These are phyloP conservation scores for Manis crassicaudata DNA, from an alignment of 2,797 vertebrate genomes.

Conservation along the genomic window DNA sequence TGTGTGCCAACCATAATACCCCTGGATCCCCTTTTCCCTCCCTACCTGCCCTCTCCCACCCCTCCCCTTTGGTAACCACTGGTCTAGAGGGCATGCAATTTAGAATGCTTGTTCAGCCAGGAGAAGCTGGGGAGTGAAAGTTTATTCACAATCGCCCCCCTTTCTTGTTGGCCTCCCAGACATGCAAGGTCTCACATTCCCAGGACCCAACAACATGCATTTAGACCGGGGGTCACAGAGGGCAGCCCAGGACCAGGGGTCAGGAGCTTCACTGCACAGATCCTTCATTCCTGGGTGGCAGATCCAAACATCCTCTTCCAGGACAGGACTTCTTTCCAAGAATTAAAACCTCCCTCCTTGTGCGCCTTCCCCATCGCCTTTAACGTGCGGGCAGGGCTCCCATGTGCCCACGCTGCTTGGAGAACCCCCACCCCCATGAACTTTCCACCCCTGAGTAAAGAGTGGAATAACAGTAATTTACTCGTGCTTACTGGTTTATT, in stretches of 20 bases:
- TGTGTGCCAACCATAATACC: no score
- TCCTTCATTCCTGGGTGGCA: not conserved
- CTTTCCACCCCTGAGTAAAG: not conserved
- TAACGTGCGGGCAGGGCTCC: not conserved
- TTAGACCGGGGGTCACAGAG: not conserved
- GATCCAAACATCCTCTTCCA: not conserved
- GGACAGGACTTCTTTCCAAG: not conserved
- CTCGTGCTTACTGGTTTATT: not conserved
- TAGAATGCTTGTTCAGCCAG: not conserved
- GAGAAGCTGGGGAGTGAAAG: no score
- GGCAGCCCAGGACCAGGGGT: not conserved
- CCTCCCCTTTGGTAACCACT: no score
- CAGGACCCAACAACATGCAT: not conserved
- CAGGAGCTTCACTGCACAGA: not conserved
- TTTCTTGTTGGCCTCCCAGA: not conserved
- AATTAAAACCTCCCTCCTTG: not conserved
- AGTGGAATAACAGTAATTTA: not conserved
- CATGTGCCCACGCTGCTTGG: accelerated
- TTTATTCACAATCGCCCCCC: not conserved
- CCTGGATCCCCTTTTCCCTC: no score
- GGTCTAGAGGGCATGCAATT: not conserved
- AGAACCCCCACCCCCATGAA: not conserved
- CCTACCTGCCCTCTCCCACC: no score
- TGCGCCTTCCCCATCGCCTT: not conserved
- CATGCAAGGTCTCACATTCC: not conserved